A percentile compares a stretch with the other conserved stretches of the same genome.
phyloP scores from a whole-genome alignment of 2,113 vertebrate species.

The Suncus etruscus region DNA sequence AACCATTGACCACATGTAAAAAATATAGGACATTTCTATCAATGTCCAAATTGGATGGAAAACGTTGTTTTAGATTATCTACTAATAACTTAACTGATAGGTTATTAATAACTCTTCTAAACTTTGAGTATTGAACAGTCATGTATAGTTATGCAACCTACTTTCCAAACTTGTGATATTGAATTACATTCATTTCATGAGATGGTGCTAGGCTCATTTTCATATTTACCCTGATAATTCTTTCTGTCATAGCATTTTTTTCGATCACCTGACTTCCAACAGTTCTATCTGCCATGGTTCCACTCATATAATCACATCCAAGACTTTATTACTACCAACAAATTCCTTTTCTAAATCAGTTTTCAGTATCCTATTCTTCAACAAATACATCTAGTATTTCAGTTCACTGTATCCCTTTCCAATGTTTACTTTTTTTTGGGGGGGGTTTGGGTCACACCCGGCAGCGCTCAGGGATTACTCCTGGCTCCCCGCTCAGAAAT shows the following conservation, averaged over 20 bases:
- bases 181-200: background rate
- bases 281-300: background rate
- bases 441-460: too few relatives aligned
- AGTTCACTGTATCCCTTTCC: background rate
- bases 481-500: too few relatives aligned
- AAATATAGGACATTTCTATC: background rate
- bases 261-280: background rate
- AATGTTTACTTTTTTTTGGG: too few relatives aligned
- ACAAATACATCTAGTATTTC: background rate
- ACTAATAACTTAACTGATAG: too few relatives aligned
- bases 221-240: background rate
- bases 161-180: background rate
- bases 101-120: too few relatives aligned
- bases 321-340: background rate
- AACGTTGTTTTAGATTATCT: background rate
- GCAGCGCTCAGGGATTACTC: too few relatives aligned
- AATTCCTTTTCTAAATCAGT: background rate
- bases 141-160: background rate
- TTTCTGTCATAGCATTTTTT: background rate
- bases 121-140: too few relatives aligned
- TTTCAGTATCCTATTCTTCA: background rate
- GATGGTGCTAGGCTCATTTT: background rate
- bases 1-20: background rate
- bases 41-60: background rate
- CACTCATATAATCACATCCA: background rate